Evolutionary conservation across 2,888 invertebrate genomes (phyloP), one percentile per base, ranked within the genome.

Genomic region (Morpho helenor): DNA sequence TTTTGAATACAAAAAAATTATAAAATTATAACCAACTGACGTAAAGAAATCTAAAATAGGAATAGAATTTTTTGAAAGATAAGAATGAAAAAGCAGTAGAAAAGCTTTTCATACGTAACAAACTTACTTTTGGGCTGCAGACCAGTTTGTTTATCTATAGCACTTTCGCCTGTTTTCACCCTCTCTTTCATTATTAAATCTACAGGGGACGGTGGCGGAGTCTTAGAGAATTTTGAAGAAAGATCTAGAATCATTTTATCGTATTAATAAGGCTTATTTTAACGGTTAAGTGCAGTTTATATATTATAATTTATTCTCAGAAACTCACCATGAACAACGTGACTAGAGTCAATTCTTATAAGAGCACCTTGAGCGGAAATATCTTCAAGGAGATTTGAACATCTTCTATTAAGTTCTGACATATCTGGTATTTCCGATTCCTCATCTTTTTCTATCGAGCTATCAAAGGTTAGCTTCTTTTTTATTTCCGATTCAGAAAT

Each of bases 171-270:
- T 60, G 79, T 65, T 76, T 91, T 92, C 65, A 86, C 78, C 77
- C 87, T 91, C 61, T 92, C 91, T 73, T 83, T 87, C 63, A 84
- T 72, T 63, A 87, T 90, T 72, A 94, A 91, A 78, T 94, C 94
- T 57, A 94, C 94, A 45, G 94, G 94, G 68, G 94, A 94, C 7
- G 94, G 94, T 52, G 94, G 94, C 63, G 94, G 94, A 61, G 94
- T 94, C 77, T 93, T 94, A 44, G 93, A 93, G 70, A 93, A 91
- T 74, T 92, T 93, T 57, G 94, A 92, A 62, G 91, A 92, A 70
- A 93, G 82, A 85, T 93, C 94, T 93, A 83, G 49, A 53, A 49
- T 41, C 56, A 68, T 40, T 41, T 46, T n/a, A 50, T 22, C 51
- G 10, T 10, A 39, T 40, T 51, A 31, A 46, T 16, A 39, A 8